Conservation (phyloP, 2,797 vertebrate species). For the Phrynocephalus vlangalii region DNA sequence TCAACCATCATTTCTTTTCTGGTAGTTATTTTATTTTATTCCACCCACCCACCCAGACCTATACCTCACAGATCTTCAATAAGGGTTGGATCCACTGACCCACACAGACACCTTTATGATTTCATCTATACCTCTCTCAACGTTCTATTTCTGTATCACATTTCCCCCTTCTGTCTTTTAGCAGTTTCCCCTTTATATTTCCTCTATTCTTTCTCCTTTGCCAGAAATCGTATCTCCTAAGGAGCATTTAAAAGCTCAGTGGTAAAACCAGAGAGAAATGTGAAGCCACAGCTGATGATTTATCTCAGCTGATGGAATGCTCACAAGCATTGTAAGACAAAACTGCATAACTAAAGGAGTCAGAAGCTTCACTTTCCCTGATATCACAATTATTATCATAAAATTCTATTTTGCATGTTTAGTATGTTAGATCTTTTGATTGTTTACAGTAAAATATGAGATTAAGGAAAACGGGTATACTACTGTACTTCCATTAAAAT, state of each 20-base stretch:
- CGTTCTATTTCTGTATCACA: background rate
- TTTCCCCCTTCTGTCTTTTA: slow-evolving; percentile 1
- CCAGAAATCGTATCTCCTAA: background rate
- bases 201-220: no score
- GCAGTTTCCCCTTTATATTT: background rate
- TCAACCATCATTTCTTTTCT: background rate
- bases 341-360: background rate
- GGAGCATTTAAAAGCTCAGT: background rate
- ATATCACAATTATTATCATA: background rate
- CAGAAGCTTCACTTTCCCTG: background rate
- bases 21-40: background rate
- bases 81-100: background rate
- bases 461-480: background rate
- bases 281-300: slow-evolving; percentile 1
- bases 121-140: background rate
- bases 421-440: background rate
- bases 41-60: background rate
- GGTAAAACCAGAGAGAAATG: background rate
- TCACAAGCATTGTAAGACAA: background rate
- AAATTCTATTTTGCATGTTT: background rate
- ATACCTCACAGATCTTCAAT: background rate
- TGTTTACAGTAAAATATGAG: slow-evolving; percentile 3
- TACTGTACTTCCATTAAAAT: background rate
- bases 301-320: background rate
- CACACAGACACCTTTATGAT: no score